Conservation (phyloP, 2,888 invertebrate genomes). For the Ischnus inquisitorius region DNA sequence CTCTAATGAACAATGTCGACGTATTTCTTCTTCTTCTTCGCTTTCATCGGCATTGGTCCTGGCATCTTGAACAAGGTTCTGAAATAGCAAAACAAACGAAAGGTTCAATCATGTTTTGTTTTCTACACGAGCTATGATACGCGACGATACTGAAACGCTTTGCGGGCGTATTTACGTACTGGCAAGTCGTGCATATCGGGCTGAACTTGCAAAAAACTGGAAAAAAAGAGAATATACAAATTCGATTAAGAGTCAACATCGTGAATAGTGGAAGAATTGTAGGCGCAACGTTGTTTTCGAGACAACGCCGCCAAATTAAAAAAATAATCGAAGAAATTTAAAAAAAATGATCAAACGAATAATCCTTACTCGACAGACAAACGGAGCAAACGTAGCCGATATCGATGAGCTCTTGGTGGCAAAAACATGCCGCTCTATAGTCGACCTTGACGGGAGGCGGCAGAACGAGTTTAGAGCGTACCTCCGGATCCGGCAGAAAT, state of each 20-base stretch:
- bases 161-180: conserved; percentile 89
- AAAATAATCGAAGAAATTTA: too few relatives aligned
- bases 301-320: too few relatives aligned
- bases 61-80: conserved; percentile 96
- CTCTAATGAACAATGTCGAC: conserved; percentile 74
- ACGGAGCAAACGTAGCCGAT: conserved; percentile 99
- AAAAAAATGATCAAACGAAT: neutral
- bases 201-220: conserved; percentile 98
- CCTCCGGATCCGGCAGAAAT: conserved; percentile 94
- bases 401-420: conserved; percentile 97
- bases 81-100: conserved; percentile 85
- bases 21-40: conserved; percentile 93
- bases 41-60: conserved; percentile 91
- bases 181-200: conserved; percentile 98
- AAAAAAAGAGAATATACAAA: conserved; percentile 84
- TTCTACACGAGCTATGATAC: neutral
- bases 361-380: conserved; percentile 94
- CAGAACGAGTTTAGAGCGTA: conserved; percentile 93
- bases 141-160: neutral
- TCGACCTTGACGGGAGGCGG: conserved; percentile 97
- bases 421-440: conserved; percentile 99
- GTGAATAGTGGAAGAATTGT: conserved; percentile 32
- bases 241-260: conserved; percentile 27
- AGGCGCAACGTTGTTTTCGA: neutral
- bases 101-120: conserved; percentile 1